Conservation (phyloP, 2,888 invertebrate genomes). For the Dryobotodes eremita region DNA sequence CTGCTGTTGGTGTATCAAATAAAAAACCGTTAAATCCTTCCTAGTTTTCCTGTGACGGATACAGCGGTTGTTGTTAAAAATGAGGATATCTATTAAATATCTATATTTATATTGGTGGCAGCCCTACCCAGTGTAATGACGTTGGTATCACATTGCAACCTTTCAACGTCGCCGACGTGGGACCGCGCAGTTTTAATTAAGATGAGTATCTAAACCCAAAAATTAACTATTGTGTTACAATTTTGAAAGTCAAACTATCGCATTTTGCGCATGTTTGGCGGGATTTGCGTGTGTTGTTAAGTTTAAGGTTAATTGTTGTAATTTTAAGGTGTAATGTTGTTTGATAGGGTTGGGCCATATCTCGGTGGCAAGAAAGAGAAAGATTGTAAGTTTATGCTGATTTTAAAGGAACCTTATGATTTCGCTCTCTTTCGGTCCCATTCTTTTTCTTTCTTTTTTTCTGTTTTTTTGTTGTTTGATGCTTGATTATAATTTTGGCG, state of each 20-base stretch:
- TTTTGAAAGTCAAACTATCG: conserved; percentile 43
- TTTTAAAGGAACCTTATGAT: no score
- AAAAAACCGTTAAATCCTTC: no score
- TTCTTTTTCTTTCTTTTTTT: no score
- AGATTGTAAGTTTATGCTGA: no score
- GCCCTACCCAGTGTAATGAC: conserved; percentile 30
- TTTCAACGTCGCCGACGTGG: conserved; percentile 39
- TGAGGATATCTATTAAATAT: not conserved
- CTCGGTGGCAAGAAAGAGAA: no score
- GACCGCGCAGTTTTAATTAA: conserved; percentile 51
- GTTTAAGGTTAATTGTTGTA: not conserved
- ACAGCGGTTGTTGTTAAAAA: not conserved
- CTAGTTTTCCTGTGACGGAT: not conserved
- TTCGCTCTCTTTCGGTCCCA: no score
- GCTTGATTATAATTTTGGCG: no score
- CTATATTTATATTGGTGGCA: not conserved
- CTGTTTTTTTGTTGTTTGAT: no score
- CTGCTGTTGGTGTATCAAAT: no score
- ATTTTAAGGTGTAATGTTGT: not conserved
- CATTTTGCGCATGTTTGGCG: conserved; percentile 9
- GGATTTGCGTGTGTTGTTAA: not conserved
- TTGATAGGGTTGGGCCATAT: not conserved
- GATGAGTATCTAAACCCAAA: conserved; percentile 45
- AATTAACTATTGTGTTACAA: conserved; percentile 54
- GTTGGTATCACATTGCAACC: conserved; percentile 43